Conservation (phyloP, 2,113 vertebrate genomes). For the Ellobius talpinus region DNA sequence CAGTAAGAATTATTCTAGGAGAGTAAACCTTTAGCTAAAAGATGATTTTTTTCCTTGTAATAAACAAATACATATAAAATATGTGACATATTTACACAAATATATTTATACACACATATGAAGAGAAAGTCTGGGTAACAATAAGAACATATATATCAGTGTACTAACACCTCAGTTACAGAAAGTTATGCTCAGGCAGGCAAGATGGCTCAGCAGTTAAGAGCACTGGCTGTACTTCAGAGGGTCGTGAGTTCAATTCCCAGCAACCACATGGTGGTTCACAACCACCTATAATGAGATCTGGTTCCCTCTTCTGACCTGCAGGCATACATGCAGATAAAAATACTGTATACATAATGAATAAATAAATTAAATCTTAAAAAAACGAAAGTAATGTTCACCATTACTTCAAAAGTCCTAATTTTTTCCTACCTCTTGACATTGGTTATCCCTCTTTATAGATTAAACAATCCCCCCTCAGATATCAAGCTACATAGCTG, state of each 20-base stretch:
- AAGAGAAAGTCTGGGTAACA: neutral
- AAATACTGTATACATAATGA: too few relatives aligned
- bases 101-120: too few relatives aligned
- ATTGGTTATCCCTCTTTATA: neutral
- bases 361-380: too few relatives aligned
- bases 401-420: neutral
- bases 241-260: too few relatives aligned
- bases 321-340: too few relatives aligned
- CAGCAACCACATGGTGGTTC: too few relatives aligned
- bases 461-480: neutral
- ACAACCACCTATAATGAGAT: too few relatives aligned
- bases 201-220: too few relatives aligned
- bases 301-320: too few relatives aligned
- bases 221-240: too few relatives aligned
- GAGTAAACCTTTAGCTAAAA: neutral
- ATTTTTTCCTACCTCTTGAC: neutral
- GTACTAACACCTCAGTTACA: neutral
- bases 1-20: neutral
- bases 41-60: neutral
- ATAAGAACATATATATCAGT: neutral
- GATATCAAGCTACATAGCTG: too few relatives aligned
- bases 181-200: neutral
- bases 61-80: neutral
- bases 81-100: neutral
- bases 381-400: neutral